Evolutionary conservation across 2,797 vertebrate species (phyloP).

Genomic region (Alcedo atthis): DNA sequence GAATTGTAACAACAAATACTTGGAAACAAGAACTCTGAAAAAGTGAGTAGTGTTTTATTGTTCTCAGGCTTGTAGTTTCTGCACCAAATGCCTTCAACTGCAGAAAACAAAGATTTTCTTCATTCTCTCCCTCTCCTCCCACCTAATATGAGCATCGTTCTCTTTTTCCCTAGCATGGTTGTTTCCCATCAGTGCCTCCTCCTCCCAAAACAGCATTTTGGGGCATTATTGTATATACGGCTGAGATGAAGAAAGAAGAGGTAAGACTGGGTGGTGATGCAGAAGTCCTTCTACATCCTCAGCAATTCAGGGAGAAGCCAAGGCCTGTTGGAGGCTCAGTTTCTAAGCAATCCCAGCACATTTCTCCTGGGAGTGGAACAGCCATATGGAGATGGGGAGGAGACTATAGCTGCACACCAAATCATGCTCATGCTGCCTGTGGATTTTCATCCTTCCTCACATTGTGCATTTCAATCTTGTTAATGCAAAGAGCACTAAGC

Average conservation of each 20-base stretch:
- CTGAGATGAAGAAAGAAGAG: not conserved
- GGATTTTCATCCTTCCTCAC: not conserved
- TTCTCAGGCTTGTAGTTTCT: not conserved
- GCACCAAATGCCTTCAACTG: not conserved
- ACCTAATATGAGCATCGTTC: not conserved
- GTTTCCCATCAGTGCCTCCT: not conserved
- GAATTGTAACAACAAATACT: not conserved
- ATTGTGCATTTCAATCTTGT: not conserved
- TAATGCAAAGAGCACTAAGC: not conserved
- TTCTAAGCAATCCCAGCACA: not conserved
- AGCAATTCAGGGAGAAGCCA: fast-evolving
- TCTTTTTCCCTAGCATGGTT: not conserved
- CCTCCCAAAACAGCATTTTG: not conserved
- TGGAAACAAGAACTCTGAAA: not conserved
- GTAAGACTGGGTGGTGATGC: not conserved
- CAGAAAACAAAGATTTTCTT: not conserved
- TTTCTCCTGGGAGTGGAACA: not conserved
- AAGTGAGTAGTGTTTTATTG: not conserved
- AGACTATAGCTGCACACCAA: not conserved
- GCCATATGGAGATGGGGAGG: not conserved
- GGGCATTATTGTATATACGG: not conserved
- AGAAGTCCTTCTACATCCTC: not conserved
- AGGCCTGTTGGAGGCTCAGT: not conserved
- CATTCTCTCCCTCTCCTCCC: not conserved
- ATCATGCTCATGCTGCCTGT: fast-evolving